phyloP scores from a whole-genome alignment of 2,888 invertebrate species.

The Aromia moschata region DNA sequence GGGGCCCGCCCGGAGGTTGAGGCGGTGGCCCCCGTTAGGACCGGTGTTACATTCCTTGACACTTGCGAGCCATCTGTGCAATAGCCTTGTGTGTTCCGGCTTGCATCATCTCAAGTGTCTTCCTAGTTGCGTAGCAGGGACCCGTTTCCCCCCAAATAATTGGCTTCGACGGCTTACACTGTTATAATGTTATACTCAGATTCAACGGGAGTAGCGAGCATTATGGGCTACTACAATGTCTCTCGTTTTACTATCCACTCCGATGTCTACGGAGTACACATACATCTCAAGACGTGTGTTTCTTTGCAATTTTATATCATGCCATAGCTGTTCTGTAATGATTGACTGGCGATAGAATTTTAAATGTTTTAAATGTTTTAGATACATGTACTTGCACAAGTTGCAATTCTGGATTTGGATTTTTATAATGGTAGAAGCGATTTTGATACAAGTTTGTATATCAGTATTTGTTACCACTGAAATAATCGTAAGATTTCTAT shows the following conservation, averaged over 20 bases:
- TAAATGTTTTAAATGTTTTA: neutral
- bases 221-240: slow-evolving; percentile 45
- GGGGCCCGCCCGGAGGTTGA: slow-evolving; percentile 52
- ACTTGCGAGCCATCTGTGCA: slow-evolving; percentile 54
- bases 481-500: slow-evolving; percentile 8
- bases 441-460: slow-evolving; percentile 14
- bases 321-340: neutral
- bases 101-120: slow-evolving; percentile 58
- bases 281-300: neutral
- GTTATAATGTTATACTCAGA: slow-evolving; percentile 43
- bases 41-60: slow-evolving; percentile 58
- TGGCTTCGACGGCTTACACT: slow-evolving; percentile 48
- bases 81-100: slow-evolving; percentile 43
- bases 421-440: neutral
- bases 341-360: neutral
- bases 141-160: slow-evolving; percentile 34
- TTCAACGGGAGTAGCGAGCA: slow-evolving; percentile 27
- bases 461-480: slow-evolving; percentile 6
- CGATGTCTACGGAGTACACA: slow-evolving; percentile 25
- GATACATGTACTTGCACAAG: neutral
- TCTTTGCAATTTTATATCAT: neutral
- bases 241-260: slow-evolving; percentile 30
- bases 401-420: neutral
- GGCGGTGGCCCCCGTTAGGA: slow-evolving; percentile 42
- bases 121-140: slow-evolving; percentile 51